Evolutionary conservation across 23 tunicate species (phyloP), one percentile per base, ranked within the genome.

Genomic region (Trididemnum clinides): DNA sequence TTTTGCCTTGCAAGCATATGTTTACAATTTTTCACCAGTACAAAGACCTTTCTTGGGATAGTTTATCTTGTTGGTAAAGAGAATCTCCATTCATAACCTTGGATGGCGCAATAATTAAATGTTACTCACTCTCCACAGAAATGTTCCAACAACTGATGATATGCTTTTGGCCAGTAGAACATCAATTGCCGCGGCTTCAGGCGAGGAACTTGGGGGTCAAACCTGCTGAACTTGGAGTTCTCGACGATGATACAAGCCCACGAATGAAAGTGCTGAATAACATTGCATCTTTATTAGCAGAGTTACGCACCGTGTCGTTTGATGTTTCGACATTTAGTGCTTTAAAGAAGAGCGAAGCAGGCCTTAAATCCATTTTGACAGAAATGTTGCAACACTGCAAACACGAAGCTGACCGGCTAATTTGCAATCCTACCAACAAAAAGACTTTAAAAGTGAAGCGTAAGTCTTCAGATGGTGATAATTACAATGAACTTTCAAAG

Each of bases 1-100:
- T 50, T 33, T 25, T 75, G 12, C 64, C 81, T 15, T 75, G 63
- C 62, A 75, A 39, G 23, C 81, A 75, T 39, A 75, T 75, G 81
- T 75, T 75, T 75, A 31, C 64, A 7, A 19, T 75, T 39, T 50
- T 39, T 28, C 20, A 39, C 20, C 38, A n/a, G 12, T 75, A 37
- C 28, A 10, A 23, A 37, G 81, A 75, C 28, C 25, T 75, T 15
- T 49, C 81, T 23, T 75, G 75, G 75, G 34, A 20, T 6, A 6
- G 5, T 28, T 23, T 66, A 5, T 23, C 75, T 5, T 20, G 7
- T 4, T 66, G 75, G 75, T 66, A 66, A 4, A 34, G 35, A 5
- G 75, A 66, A 28, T 66, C 75, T 3, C 36, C 36, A 5, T 3
- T 66, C 4, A 28, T 66, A 36, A 66, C 22, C 4, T 29, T 66